Evolutionary conservation across 1,140 invertebrate genomes (phyloP).

Genomic region (Copidosoma floridanum): DNA sequence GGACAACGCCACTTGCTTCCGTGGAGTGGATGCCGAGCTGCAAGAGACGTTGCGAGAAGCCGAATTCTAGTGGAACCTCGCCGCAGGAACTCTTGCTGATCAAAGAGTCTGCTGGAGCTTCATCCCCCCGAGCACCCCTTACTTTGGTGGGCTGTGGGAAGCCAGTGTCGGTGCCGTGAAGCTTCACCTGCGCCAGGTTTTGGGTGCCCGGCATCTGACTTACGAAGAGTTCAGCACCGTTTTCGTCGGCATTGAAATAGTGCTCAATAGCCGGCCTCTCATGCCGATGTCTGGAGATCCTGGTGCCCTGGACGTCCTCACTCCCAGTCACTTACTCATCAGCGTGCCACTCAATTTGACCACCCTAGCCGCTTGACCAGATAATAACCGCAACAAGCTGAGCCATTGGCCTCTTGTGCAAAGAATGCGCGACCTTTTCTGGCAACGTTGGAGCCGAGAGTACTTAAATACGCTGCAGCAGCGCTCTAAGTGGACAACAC

Average conservation of each 20-base stretch:
- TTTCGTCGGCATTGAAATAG: slow-evolving; percentile 24
- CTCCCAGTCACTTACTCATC: slow-evolving; percentile 36
- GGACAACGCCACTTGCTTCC: too few relatives aligned
- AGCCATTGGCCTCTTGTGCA: too few relatives aligned
- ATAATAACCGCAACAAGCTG: too few relatives aligned
- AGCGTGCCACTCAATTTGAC: slow-evolving; percentile 16
- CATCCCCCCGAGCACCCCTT: slow-evolving; percentile 20
- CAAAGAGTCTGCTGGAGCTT: too few relatives aligned
- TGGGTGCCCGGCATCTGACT: slow-evolving; percentile 21
- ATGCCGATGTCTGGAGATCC: slow-evolving; percentile 27
- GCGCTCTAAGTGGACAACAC: not conserved
- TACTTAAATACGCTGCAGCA: too few relatives aligned
- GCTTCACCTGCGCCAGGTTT: slow-evolving; percentile 26
- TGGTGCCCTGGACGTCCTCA: slow-evolving; percentile 32
- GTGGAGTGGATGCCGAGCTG: too few relatives aligned
- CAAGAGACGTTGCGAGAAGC: too few relatives aligned
- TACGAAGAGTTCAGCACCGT: slow-evolving; percentile 30
- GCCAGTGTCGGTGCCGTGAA: slow-evolving; percentile 35
- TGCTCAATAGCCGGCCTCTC: slow-evolving; percentile 29
- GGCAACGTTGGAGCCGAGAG: not conserved
- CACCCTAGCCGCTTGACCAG: too few relatives aligned
- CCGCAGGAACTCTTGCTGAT: too few relatives aligned
- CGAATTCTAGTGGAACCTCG: too few relatives aligned
- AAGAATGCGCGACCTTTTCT: not conserved
- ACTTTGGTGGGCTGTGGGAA: slow-evolving; percentile 30